Conservation (phyloP, 2,888 invertebrate species). For the Cephonodes hylas region DNA sequence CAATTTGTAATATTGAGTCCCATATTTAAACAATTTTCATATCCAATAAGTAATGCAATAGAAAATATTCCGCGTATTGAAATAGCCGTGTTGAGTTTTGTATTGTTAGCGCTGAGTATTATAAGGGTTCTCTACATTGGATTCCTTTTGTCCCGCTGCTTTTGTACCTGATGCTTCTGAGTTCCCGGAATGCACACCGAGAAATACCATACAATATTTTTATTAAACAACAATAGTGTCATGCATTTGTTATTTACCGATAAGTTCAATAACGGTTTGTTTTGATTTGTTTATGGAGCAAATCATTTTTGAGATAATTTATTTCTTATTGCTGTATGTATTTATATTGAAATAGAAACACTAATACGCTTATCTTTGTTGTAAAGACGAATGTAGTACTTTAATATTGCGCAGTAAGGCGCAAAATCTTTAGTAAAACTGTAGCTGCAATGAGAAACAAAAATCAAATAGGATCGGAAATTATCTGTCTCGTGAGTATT, state of each 20-base stretch:
- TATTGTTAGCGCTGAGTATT: background rate
- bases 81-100: background rate
- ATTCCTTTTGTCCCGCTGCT: background rate
- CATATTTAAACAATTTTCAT: background rate
- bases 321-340: background rate
- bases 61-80: background rate
- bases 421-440: too few relatives aligned
- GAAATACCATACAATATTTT: background rate
- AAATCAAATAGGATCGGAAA: background rate
- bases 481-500: background rate
- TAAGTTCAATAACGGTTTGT: background rate
- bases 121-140: background rate
- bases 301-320: background rate
- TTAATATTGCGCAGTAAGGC: too few relatives aligned
- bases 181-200: background rate
- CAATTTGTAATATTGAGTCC: too few relatives aligned
- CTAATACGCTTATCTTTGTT: background rate
- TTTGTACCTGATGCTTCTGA: conserved; percentile 2
- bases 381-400: background rate
- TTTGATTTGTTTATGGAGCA: background rate
- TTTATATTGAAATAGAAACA: background rate
- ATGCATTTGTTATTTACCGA: background rate
- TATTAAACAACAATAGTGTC: background rate
- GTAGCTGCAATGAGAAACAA: background rate
- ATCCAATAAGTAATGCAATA: background rate